These are phyloP conservation scores for Trididemnum miniatum DNA, from an alignment of 23 tunicate species.

Conservation along the genomic window DNA sequence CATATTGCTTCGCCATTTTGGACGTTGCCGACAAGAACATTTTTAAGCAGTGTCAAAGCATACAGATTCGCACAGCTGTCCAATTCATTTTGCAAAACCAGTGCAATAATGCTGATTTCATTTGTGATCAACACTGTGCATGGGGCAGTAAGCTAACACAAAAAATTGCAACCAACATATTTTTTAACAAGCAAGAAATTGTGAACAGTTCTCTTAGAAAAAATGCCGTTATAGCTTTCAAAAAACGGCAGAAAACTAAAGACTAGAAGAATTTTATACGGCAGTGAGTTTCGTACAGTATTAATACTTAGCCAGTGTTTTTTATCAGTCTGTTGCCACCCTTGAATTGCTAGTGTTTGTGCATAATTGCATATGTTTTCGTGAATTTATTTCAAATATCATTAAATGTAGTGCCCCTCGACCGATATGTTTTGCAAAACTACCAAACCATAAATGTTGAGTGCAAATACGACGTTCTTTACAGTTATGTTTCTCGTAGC, in stretches of 20 bases:
- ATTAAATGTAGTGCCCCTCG: background rate
- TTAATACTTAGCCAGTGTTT: background rate
- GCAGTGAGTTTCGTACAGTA: background rate
- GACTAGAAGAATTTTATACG: background rate
- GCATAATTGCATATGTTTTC: constrained; percentile 5
- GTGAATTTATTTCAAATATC: background rate
- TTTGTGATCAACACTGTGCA: background rate
- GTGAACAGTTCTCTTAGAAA: constrained; percentile 11
- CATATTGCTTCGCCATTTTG: constrained; percentile 8
- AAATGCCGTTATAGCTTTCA: constrained; percentile 1
- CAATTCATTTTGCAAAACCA: constrained; percentile 1
- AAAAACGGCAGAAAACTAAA: constrained; percentile 1
- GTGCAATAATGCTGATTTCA: background rate
- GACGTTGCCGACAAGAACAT: background rate
- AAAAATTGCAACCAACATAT: constrained; percentile 14
- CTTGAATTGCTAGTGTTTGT: background rate
- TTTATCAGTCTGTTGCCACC: background rate
- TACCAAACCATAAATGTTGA: background rate
- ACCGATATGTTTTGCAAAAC: background rate
- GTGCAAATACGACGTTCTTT: background rate
- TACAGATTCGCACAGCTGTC: constrained; percentile 7
- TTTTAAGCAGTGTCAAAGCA: background rate
- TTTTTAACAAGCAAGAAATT: constrained; percentile 16
- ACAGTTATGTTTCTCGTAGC: background rate
- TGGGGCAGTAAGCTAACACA: background rate